A percentile compares a stretch with the other conserved stretches of the same genome.
Conservation (phyloP, 2,113 vertebrate genomes). For the Centropus unirufus region DNA sequence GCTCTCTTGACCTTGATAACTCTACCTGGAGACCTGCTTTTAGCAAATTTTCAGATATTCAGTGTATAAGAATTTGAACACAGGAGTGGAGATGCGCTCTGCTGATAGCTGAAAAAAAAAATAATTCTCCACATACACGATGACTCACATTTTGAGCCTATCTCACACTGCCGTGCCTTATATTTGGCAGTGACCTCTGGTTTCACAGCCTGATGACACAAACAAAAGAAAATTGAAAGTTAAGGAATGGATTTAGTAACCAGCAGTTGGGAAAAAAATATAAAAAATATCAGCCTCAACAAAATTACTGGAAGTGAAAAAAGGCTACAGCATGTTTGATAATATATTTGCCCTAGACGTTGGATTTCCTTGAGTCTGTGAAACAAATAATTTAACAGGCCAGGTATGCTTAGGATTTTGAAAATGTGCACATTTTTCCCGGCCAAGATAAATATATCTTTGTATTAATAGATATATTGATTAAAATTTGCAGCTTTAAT, state of each 20-base stretch:
- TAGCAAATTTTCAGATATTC: conserved; percentile 39
- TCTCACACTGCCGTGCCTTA: conserved; percentile 58
- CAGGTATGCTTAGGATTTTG: conserved; percentile 61
- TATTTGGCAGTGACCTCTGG: conserved; percentile 59
- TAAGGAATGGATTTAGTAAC: conserved; percentile 62
- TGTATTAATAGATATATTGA: conserved; percentile 75
- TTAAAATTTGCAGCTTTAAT: conserved; percentile 76
- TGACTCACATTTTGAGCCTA: conserved; percentile 74
- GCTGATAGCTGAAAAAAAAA: conserved; percentile 41
- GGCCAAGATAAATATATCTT: conserved; percentile 69
- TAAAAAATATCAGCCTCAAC: conserved; percentile 21
- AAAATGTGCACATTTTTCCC: conserved; percentile 55
- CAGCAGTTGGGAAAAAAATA: conserved; percentile 56
- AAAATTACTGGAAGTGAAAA: conserved; percentile 67
- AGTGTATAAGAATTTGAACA: conserved; percentile 14
- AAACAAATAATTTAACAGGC: conserved; percentile 67
- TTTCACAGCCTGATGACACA: conserved; percentile 75
- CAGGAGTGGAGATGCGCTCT: conserved; percentile 64
- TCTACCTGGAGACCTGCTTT: conserved; percentile 11
- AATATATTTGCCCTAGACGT: conserved; percentile 72
- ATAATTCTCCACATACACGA: conserved; percentile 57
- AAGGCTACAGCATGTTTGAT: conserved; percentile 58
- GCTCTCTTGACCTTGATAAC: conserved; percentile 15
- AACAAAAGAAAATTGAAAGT: conserved; percentile 78
- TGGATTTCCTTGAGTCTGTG: conserved; percentile 67